Percentiles rank a stretch among this genome's conserved stretches.
These are phyloP conservation scores for Xestia sexstrigata DNA, from an alignment of 2,888 invertebrate genomes.

Conservation along the genomic window DNA sequence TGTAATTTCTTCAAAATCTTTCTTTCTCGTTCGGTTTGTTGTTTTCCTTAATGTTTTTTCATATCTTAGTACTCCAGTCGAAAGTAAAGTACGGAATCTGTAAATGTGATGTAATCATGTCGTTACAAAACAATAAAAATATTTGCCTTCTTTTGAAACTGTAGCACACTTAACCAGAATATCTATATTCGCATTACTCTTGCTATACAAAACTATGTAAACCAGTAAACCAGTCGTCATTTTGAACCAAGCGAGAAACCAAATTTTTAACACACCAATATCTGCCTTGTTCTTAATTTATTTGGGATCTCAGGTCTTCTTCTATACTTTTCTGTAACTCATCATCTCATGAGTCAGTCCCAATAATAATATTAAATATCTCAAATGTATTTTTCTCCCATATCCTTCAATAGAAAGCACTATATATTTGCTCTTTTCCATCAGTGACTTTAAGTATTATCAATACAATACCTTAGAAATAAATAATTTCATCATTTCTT, in stretches of 20 bases:
- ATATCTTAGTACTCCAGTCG: slow-evolving; percentile 2
- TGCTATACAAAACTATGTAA: background rate
- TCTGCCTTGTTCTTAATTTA: background rate
- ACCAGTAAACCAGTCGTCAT: background rate
- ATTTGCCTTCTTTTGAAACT: background rate
- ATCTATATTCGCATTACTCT: too few relatives aligned
- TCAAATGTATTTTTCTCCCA: background rate
- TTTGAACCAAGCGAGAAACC: background rate
- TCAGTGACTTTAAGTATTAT: background rate
- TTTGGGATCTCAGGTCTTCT: background rate
- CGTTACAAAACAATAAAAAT: background rate
- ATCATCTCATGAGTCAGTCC: background rate
- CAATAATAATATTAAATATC: background rate
- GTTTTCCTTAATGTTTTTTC: slow-evolving; percentile 24
- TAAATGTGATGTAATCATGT: background rate
- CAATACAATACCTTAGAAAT: background rate
- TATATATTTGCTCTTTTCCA: background rate
- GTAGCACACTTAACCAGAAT: too few relatives aligned
- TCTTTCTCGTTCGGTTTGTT: background rate
- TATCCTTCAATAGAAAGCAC: background rate
- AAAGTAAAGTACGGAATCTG: background rate
- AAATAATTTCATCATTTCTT: background rate
- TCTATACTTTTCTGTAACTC: background rate
- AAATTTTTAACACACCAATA: background rate
- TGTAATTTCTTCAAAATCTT: slow-evolving; percentile 1